phyloP scores from a whole-genome alignment of 2,113 vertebrate genomes.

The Xenopus tropicalis region UCB_Xtro_10.0 CM004447.2:124332001-124332500 shows the following conservation, averaged over 20 bases:
- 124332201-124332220: conserved; percentile 30
- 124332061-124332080: conserved; percentile 44
- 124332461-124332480: no score
- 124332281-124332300: background rate
- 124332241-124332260: conserved; percentile 19
- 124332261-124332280: conserved; percentile 17
- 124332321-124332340: background rate
- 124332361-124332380: background rate
- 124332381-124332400: conserved; percentile 1
- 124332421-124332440: background rate
- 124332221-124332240: conserved; percentile 37
- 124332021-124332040: conserved; percentile 34
- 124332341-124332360: background rate
- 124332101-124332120: conserved; percentile 41
- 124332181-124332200: conserved; percentile 36
- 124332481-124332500: no score
- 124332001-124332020: conserved; percentile 21
- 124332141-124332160: conserved; percentile 44
- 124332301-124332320: background rate
- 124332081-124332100: conserved; percentile 41
- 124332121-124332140: conserved; percentile 45
- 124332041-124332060: conserved; percentile 39
- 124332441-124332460: no score
- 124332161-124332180: conserved; percentile 31
- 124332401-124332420: conserved; percentile 1